These are phyloP conservation scores for Dasypogon diadema DNA, from an alignment of 2,888 invertebrate genomes.

Conservation along the genomic window DNA sequence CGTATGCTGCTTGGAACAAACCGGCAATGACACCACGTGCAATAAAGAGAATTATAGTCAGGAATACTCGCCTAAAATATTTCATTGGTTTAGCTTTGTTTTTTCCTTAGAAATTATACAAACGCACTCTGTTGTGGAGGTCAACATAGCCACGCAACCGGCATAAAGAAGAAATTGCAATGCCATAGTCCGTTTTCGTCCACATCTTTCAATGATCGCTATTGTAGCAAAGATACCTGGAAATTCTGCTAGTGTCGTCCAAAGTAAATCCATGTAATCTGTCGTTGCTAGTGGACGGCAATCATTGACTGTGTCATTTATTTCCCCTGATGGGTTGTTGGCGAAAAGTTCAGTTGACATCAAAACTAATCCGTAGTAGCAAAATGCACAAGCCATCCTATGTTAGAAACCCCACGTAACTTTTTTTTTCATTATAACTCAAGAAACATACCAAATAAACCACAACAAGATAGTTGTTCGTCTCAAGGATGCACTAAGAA, in stretches of 20 bases:
- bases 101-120: not conserved
- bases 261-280: constrained; percentile 92
- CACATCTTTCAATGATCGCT: constrained; percentile 89
- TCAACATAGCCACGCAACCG: constrained; percentile 79
- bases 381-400: constrained; percentile 94
- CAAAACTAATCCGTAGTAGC: constrained; percentile 93
- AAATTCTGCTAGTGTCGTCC: constrained; percentile 95
- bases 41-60: constrained; percentile 87
- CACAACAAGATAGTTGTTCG: constrained; percentile 88
- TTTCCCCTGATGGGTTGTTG: constrained; percentile 58
- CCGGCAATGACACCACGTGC: constrained; percentile 94
- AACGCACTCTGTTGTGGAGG: constrained; percentile 77
- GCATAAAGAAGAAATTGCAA: constrained; percentile 90
- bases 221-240: constrained; percentile 92
- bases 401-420: constrained; percentile 51
- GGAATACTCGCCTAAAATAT: constrained; percentile 75
- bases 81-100: not conserved
- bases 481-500: constrained; percentile 83
- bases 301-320: constrained; percentile 68
- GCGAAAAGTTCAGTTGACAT: constrained; percentile 92
- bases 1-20: constrained; percentile 94
- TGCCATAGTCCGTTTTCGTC: constrained; percentile 93
- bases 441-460: constrained; percentile 85
- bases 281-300: constrained; percentile 81
- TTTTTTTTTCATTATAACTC: not conserved